Conservation (phyloP, 1,140 invertebrate species). For the Manduca sexta region DNA sequence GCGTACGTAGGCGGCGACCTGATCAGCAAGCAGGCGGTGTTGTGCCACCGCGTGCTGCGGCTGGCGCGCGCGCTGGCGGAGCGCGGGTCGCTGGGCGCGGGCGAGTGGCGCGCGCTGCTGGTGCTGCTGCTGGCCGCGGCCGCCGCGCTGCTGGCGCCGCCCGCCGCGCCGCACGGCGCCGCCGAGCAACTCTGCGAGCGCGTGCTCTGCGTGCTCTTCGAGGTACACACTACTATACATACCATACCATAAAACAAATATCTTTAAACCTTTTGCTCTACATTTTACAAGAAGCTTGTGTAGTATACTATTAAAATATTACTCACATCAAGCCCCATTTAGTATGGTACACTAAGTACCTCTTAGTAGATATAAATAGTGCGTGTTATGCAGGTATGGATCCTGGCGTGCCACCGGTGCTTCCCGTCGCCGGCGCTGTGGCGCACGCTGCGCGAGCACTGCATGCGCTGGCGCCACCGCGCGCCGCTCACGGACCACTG, state of each 20-base stretch:
- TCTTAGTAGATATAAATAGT: too few species aligned
- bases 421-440: slow-evolving; percentile 93
- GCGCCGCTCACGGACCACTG: slow-evolving; percentile 94
- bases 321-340: too few species aligned
- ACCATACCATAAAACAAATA: too few species aligned
- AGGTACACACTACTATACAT: slow-evolving; percentile 81
- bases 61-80: slow-evolving; percentile 92
- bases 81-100: slow-evolving; percentile 84
- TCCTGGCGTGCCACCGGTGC: slow-evolving; percentile 89
- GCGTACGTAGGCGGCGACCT: slow-evolving; percentile 83
- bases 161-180: slow-evolving; percentile 93
- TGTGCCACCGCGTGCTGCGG: slow-evolving; percentile 95
- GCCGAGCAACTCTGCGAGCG: slow-evolving; percentile 96
- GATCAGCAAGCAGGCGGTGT: slow-evolving; percentile 93
- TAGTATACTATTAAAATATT: too few species aligned
- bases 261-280: too few species aligned
- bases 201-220: slow-evolving; percentile 93
- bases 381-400: slow-evolving; percentile 75
- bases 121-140: slow-evolving; percentile 95
- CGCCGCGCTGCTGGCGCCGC: slow-evolving; percentile 92
- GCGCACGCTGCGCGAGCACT: slow-evolving; percentile 96
- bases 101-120: slow-evolving; percentile 94
- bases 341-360: too few species aligned
- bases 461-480: slow-evolving; percentile 94
- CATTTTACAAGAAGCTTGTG: too few species aligned